A percentile compares a stretch with the other conserved stretches of the same genome.
phyloP scores from a whole-genome alignment of 2,888 invertebrate species.

The Aleiodes testaceus region DNA sequence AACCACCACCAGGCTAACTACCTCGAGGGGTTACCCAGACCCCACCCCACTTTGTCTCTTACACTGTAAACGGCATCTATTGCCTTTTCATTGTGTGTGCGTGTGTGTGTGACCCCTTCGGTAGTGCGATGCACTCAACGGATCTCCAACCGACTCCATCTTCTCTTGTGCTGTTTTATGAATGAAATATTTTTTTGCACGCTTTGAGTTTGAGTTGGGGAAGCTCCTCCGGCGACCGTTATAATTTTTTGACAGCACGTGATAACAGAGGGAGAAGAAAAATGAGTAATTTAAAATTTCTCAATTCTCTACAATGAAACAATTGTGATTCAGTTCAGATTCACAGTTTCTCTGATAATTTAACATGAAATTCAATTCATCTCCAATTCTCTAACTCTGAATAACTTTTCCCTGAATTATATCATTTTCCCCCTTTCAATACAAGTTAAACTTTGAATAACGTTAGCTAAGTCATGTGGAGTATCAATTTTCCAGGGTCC shows the following conservation, averaged over 20 bases:
- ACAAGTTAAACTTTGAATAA: no score
- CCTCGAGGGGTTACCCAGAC: slow-evolving; percentile 45
- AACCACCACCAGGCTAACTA: slow-evolving; percentile 48
- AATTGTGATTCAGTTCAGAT: no score
- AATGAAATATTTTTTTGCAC: slow-evolving; percentile 7
- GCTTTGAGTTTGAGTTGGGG: neutral
- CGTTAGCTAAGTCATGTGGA: no score
- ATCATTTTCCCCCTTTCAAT: no score
- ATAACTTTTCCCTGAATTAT: no score
- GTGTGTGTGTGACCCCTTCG: slow-evolving; percentile 25
- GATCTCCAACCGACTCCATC: slow-evolving; percentile 9
- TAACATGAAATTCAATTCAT: no score
- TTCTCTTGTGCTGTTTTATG: slow-evolving; percentile 1
- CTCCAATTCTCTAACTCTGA: no score
- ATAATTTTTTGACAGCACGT: neutral
- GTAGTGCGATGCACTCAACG: slow-evolving; percentile 22
- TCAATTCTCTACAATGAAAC: no score
- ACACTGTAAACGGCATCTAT: slow-evolving; percentile 45
- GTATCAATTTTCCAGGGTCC: no score
- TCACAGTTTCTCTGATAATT: no score
- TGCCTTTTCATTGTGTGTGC: neutral
- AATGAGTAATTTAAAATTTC: no score
- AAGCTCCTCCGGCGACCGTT: neutral
- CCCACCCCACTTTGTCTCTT: slow-evolving; percentile 49
- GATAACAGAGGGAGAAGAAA: neutral